Conservation (phyloP, 2,888 invertebrate species). For the Diarsia mendica region DNA sequence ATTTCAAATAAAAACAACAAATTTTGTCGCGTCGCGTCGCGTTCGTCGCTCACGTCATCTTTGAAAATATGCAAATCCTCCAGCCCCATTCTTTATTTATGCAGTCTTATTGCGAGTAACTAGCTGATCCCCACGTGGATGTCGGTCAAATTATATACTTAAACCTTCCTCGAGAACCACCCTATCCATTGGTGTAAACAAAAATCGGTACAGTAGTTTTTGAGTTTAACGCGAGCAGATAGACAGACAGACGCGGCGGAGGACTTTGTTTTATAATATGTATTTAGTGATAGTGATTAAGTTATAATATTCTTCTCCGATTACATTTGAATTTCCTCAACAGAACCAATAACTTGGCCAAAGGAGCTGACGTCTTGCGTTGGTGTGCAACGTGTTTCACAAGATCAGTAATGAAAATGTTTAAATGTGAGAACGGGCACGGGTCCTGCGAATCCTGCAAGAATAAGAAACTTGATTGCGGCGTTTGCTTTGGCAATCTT, state of each 20-base stretch:
- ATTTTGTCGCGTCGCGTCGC: too few species aligned
- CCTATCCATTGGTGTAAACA: too few species aligned
- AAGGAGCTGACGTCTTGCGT: not conserved
- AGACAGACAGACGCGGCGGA: too few species aligned
- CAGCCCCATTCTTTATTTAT: not conserved
- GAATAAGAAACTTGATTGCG: not conserved
- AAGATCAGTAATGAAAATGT: not conserved
- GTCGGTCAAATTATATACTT: too few species aligned
- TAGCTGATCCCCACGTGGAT: too few species aligned
- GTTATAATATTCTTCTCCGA: not conserved
- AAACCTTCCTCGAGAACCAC: too few species aligned
- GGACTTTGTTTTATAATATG: too few species aligned
- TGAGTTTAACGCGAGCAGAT: too few species aligned
- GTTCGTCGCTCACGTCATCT: too few species aligned
- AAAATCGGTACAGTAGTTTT: too few species aligned
- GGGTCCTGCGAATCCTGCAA: not conserved
- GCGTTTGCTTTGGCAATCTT: not conserved
- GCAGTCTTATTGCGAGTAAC: too few species aligned
- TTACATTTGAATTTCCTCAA: not conserved
- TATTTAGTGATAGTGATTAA: not conserved
- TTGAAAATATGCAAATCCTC: not conserved
- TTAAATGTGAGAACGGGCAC: constrained; percentile 5
- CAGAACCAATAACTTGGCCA: not conserved
- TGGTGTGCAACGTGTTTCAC: not conserved
- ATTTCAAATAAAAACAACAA: too few species aligned